Evolutionary conservation across 1,140 invertebrate species (phyloP).

Genomic region (Oncopodura yosiiana): DNA sequence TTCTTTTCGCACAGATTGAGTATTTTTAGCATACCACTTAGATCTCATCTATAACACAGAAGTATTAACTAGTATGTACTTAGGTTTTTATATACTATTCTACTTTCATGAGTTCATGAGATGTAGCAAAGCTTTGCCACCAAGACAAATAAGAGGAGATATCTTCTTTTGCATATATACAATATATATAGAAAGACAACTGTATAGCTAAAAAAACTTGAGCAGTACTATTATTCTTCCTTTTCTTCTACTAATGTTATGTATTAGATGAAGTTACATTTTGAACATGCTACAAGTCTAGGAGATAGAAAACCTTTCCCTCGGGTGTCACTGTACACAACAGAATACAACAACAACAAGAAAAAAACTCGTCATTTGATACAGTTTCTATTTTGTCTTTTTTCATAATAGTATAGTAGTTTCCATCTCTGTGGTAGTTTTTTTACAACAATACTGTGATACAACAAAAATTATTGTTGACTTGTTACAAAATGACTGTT

Average conservation of each 20-base stretch:
- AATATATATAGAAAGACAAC: background rate
- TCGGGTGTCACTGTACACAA: too few species aligned
- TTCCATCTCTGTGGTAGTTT: background rate
- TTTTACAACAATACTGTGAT: background rate
- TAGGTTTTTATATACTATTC: background rate
- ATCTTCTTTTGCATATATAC: background rate
- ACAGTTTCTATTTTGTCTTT: too few species aligned
- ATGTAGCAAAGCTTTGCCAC: background rate
- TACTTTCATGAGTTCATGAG: background rate
- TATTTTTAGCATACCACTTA: slow-evolving; percentile 26
- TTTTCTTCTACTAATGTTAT: too few species aligned
- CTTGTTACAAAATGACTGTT: background rate
- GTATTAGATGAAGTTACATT: too few species aligned
- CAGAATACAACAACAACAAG: too few species aligned
- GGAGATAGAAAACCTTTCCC: too few species aligned
- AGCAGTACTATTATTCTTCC: too few species aligned
- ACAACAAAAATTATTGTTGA: background rate
- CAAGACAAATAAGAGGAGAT: background rate
- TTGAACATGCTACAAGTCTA: too few species aligned
- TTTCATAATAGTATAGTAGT: too few species aligned
- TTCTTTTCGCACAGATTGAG: slow-evolving; percentile 17
- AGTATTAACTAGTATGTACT: background rate
- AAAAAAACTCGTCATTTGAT: too few species aligned
- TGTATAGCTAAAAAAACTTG: too few species aligned
- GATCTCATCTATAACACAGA: background rate